Conservation (phyloP, 2,888 invertebrate species). For the Parelbella ahira region DNA sequence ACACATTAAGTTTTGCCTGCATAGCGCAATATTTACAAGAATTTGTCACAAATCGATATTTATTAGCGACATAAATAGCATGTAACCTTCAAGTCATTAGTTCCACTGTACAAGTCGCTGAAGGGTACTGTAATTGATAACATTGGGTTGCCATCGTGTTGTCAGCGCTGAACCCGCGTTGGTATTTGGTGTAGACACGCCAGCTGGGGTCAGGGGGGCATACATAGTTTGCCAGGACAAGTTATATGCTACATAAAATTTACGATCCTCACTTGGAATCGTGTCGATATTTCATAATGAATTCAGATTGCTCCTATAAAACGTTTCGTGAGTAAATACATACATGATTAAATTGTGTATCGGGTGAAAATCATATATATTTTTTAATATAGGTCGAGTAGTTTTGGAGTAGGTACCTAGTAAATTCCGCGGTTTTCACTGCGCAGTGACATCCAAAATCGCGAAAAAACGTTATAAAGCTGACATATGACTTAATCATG, state of each 20-base stretch:
- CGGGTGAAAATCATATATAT: no score
- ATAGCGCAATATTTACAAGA: conserved; percentile 2
- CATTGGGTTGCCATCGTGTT: conserved; percentile 19
- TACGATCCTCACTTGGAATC: background rate
- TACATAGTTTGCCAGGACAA: background rate
- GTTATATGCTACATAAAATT: background rate
- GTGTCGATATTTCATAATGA: background rate
- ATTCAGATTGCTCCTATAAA: no score
- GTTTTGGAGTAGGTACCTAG: no score
- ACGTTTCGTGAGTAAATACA: no score
- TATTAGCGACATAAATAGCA: conserved; percentile 6
- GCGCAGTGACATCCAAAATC: no score
- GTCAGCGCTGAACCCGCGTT: conserved; percentile 9
- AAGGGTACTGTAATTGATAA: conserved; percentile 24
- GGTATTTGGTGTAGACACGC: conserved; percentile 24
- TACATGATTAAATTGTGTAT: no score
- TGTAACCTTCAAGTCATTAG: conserved; percentile 16
- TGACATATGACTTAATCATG: no score
- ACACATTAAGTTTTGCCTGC: no score
- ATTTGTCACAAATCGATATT: conserved; percentile 19
- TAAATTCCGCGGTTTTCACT: no score
- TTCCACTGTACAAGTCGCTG: conserved; percentile 15
- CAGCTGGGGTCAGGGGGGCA: conserved; percentile 10
- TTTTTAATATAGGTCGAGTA: no score
- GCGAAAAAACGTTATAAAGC: no score